Evolutionary conservation across 2,888 invertebrate species (phyloP).

Genomic region (Drosophila kambysellisi): DNA sequence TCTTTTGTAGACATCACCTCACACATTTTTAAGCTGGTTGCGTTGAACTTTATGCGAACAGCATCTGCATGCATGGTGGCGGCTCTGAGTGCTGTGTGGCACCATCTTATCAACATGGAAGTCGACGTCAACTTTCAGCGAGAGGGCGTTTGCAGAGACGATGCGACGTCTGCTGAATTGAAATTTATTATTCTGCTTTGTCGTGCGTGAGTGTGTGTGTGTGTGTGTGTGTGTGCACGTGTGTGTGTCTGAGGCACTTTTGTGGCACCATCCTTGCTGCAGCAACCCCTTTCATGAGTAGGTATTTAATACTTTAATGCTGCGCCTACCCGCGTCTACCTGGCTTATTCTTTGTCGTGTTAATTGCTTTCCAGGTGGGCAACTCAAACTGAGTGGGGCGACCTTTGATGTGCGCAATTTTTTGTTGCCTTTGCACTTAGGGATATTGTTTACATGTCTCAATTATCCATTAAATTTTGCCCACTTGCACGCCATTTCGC

Average conservation of each 20-base stretch:
- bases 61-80: constrained; percentile 34
- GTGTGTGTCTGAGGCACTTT: constrained; percentile 56
- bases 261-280: constrained; percentile 34
- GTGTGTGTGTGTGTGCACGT: neutral
- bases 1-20: constrained; percentile 6
- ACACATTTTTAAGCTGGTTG: constrained; percentile 28
- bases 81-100: constrained; percentile 27
- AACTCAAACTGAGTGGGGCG: constrained; percentile 36
- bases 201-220: constrained; percentile 70
- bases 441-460: constrained; percentile 79
- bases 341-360: constrained; percentile 46
- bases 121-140: constrained; percentile 44
- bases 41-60: constrained; percentile 15
- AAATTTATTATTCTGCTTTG: constrained; percentile 81
- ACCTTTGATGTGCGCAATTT: constrained; percentile 71
- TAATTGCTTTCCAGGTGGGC: constrained; percentile 74
- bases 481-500: constrained; percentile 47
- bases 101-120: constrained; percentile 70
- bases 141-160: constrained; percentile 51
- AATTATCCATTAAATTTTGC: constrained; percentile 73
- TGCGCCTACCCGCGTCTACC: constrained; percentile 6
- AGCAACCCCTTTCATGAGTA: constrained; percentile 45
- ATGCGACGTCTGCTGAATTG: constrained; percentile 71
- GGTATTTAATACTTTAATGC: constrained; percentile 54
- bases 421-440: constrained; percentile 56